Percentiles rank a stretch among this genome's conserved stretches.
These are phyloP conservation scores for Drosophila insularis DNA, from an alignment of 1,140 invertebrate species.

Conservation along the genomic window DNA sequence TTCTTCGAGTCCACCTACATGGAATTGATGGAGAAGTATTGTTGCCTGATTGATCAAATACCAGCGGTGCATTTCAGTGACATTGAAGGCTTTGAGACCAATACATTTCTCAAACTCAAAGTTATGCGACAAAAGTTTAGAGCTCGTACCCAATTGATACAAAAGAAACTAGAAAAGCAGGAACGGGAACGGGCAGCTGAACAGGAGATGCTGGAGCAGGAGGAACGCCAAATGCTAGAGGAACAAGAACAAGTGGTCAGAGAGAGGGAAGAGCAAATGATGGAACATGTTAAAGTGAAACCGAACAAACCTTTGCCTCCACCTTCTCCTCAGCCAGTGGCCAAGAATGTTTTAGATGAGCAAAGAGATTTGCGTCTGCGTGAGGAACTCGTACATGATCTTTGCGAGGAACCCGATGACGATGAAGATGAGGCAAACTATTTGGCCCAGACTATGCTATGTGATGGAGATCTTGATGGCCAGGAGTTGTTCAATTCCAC, in stretches of 20 bases:
- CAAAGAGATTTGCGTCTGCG: conserved; percentile 23
- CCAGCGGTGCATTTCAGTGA: conserved; percentile 67
- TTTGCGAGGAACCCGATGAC: conserved; percentile 32
- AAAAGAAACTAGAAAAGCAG: conserved; percentile 55
- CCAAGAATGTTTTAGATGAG: conserved; percentile 10
- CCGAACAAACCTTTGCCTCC: background rate
- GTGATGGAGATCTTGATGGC: conserved; percentile 62
- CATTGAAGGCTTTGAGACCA: conserved; percentile 67
- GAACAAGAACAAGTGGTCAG: conserved; percentile 21
- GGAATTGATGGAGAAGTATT: conserved; percentile 78
- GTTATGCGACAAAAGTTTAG: conserved; percentile 76
- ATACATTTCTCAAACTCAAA: conserved; percentile 74
- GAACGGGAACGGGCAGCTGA: conserved; percentile 23
- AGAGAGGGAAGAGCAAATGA: conserved; percentile 3
- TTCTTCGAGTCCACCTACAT: conserved; percentile 62
- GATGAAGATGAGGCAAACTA: conserved; percentile 45
- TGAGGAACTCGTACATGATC: conserved; percentile 46
- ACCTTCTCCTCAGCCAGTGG: background rate
- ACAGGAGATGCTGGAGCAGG: conserved; percentile 42
- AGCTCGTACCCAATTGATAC: conserved; percentile 64
- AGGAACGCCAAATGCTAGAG: conserved; percentile 49
- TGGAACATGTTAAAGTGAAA: background rate
- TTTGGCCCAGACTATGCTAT: conserved; percentile 51
- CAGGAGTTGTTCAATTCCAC: conserved; percentile 36
- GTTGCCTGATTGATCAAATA: conserved; percentile 74